A percentile compares a stretch with the other conserved stretches of the same genome.
phyloP scores from a whole-genome alignment of 2,797 vertebrate species.

The Octomys mimax region DNA sequence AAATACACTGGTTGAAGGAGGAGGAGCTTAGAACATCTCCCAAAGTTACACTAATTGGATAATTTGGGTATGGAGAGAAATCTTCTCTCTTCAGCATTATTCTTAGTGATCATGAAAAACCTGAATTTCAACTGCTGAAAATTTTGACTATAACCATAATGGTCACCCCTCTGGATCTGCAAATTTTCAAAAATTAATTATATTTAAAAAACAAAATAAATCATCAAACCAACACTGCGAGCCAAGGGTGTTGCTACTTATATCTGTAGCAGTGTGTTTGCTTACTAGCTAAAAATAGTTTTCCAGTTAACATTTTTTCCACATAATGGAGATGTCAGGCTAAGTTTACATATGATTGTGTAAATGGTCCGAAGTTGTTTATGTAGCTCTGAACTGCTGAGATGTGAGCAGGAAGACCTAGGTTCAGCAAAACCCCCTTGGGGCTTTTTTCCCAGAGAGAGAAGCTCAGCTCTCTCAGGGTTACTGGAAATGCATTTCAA shows the following conservation, averaged over 20 bases:
- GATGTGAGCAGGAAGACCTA: background rate
- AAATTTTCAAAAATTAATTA: background rate
- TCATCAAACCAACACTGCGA: background rate
- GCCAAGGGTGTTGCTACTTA: background rate
- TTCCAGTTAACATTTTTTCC: slow-evolving; percentile 52
- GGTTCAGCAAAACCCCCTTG: background rate
- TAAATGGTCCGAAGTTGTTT: slow-evolving; percentile 43
- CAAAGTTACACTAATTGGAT: background rate
- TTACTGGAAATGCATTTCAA: slow-evolving; percentile 36
- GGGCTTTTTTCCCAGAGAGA: background rate
- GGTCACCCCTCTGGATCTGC: background rate
- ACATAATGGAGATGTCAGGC: slow-evolving; percentile 60
- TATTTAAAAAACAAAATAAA: background rate
- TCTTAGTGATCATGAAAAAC: background rate
- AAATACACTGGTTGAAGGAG: background rate
- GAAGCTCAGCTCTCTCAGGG: background rate
- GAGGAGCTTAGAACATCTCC: background rate
- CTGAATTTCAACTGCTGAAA: background rate
- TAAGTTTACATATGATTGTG: slow-evolving; percentile 24
- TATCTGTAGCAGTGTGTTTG: background rate
- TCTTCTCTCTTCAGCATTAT: background rate
- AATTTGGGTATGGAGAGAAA: background rate
- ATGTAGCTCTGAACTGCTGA: background rate
- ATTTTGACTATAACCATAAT: background rate
- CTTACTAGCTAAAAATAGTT: slow-evolving; percentile 71